Conservation (phyloP, 2,797 vertebrate species). For the Rachycentron canadum region DNA sequence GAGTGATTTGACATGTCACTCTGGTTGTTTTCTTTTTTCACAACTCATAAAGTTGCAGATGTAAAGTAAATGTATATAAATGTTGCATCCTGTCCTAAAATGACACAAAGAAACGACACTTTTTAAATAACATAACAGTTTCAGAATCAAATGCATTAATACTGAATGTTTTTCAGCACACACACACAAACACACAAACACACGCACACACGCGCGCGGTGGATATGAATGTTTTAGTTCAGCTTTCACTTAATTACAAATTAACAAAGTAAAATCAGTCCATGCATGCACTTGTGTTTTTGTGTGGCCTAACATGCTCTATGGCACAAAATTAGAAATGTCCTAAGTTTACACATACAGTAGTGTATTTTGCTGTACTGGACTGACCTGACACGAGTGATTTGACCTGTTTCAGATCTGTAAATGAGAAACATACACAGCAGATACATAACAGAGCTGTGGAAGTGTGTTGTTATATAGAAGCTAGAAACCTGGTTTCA, state of each 20-base stretch:
- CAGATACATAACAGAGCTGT: constrained; percentile 1
- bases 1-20: constrained; percentile 21
- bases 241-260: constrained; percentile 48
- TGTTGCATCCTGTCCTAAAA: constrained; percentile 66
- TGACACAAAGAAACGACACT: constrained; percentile 36
- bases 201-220: constrained; percentile 38
- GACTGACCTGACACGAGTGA: background rate
- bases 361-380: constrained; percentile 44
- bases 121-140: constrained; percentile 48
- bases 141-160: constrained; percentile 44
- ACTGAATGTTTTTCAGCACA: constrained; percentile 53
- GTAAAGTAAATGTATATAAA: constrained; percentile 82
- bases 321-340: constrained; percentile 18
- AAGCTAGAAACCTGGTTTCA: constrained; percentile 1
- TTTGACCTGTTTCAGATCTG: constrained; percentile 21
- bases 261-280: constrained; percentile 40
- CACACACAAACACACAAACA: constrained; percentile 34
- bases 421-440: constrained; percentile 14
- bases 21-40: constrained; percentile 27
- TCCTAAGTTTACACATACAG: constrained; percentile 52
- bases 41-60: constrained; percentile 45
- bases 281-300: constrained; percentile 69
- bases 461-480: background rate
- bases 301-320: constrained; percentile 43
- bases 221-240: constrained; percentile 68